phyloP scores from a whole-genome alignment of 2,888 invertebrate species.

The Octonoba sinensis region DNA sequence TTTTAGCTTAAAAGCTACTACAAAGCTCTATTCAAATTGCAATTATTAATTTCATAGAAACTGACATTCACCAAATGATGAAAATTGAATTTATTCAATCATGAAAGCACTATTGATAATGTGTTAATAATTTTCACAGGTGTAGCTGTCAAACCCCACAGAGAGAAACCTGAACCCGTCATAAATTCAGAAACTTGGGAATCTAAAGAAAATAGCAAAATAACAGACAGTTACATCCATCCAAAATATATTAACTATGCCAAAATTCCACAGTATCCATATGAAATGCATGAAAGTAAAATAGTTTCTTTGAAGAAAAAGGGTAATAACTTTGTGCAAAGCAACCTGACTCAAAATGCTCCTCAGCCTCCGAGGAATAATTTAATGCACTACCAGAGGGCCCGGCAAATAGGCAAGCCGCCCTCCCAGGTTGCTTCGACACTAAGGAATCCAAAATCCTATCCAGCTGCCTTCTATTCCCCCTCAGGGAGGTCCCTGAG shows the following conservation, averaged over 20 bases:
- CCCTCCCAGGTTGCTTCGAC: conserved; percentile 29
- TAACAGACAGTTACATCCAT: conserved; percentile 53
- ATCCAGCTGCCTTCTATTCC: conserved; percentile 45
- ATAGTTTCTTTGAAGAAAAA: conserved; percentile 52
- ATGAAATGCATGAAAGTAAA: conserved; percentile 60
- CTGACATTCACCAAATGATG: no score
- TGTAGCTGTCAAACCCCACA: conserved; percentile 28
- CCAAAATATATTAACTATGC: conserved; percentile 54
- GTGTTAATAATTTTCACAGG: conserved; percentile 10
- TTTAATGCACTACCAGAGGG: conserved; percentile 47
- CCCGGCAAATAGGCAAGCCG: conserved; percentile 36
- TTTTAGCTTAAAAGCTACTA: no score
- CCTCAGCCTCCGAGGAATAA: conserved; percentile 23
- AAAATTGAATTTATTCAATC: no score
- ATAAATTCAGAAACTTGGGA: conserved; percentile 11
- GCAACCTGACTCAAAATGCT: conserved; percentile 14
- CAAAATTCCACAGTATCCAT: conserved; percentile 54
- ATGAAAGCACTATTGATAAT: no score
- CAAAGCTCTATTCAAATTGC: no score
- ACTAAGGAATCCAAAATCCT: conserved; percentile 32
- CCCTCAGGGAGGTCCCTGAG: conserved; percentile 54
- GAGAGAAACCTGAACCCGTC: conserved; percentile 6
- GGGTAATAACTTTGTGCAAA: not conserved
- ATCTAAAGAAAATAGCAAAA: conserved; percentile 23
- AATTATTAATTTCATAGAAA: no score